phyloP scores from a whole-genome alignment of 2,113 vertebrate genomes.

The Sakesphorus luctuosus region DNA sequence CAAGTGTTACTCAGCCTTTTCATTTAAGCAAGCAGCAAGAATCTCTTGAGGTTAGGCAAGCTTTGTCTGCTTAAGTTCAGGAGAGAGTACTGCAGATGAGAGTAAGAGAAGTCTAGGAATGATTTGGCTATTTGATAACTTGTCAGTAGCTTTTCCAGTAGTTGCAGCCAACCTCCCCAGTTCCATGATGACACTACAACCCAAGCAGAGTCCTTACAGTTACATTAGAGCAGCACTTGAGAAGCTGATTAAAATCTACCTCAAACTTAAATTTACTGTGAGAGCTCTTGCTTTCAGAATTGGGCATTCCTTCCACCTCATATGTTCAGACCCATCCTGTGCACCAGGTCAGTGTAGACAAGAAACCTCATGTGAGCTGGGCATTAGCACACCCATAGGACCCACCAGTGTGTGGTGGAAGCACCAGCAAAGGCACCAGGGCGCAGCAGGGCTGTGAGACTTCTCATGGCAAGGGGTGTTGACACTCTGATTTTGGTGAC shows the following conservation, averaged over 20 bases:
- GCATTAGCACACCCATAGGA: rapidly evolving
- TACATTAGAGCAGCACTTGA: not conserved
- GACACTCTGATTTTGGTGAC: not conserved
- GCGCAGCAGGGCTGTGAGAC: rapidly evolving
- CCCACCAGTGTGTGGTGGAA: not conserved
- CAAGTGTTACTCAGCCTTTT: not conserved
- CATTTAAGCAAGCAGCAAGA: not conserved
- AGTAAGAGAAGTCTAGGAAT: not conserved
- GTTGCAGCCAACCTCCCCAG: not conserved
- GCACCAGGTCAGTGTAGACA: not conserved
- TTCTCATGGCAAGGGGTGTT: not conserved
- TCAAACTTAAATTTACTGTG: not conserved
- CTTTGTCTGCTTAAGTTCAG: not conserved
- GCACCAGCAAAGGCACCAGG: rapidly evolving
- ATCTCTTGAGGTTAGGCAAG: too few relatives aligned
- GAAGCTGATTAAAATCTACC: not conserved
- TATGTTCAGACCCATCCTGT: rapidly evolving
- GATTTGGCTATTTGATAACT: not conserved
- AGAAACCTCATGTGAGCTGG: not conserved
- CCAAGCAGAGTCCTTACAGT: not conserved
- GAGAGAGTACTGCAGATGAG: not conserved
- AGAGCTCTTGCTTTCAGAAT: not conserved
- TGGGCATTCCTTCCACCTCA: not conserved
- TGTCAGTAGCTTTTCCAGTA: not conserved
- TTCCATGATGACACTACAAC: not conserved